Percentiles rank a stretch among this genome's conserved stretches.
Conservation (phyloP, 2,888 invertebrate species). For the Leptinotarsa juncta region DNA sequence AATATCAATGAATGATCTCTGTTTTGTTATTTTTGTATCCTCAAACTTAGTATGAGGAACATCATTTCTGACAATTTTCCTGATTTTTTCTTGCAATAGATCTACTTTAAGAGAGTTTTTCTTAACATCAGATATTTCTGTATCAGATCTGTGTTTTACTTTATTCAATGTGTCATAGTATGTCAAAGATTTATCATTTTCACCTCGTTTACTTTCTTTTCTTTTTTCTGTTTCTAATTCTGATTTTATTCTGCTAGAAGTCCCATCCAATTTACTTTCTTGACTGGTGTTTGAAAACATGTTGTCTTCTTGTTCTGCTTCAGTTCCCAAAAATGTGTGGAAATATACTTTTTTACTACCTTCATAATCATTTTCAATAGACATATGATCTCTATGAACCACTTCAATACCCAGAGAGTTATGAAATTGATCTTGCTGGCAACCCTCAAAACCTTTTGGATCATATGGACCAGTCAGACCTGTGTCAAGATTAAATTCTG, state of each 20-base stretch:
- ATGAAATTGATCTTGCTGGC: background rate
- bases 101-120: constrained; percentile 19
- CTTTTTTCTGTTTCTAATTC: too few species aligned
- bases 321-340: background rate
- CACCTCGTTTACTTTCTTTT: background rate
- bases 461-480: constrained; percentile 37
- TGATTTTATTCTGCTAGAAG: too few species aligned
- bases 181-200: constrained; percentile 38
- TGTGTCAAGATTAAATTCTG: constrained; percentile 49
- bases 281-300: too few species aligned
- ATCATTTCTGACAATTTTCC: constrained; percentile 4
- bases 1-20: background rate
- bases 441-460: constrained; percentile 16
- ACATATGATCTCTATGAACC: background rate
- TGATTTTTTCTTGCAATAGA: constrained; percentile 30
- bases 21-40: too few species aligned
- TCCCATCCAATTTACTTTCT: too few species aligned
- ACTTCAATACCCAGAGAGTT: background rate
- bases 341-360: background rate
- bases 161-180: constrained; percentile 46
- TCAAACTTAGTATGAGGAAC: too few species aligned
- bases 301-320: background rate
- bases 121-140: background rate
- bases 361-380: background rate
- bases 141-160: constrained; percentile 20